These are phyloP conservation scores for Iguana delicatissima DNA, from an alignment of 2,797 vertebrate species.

Conservation along the genomic window DNA sequence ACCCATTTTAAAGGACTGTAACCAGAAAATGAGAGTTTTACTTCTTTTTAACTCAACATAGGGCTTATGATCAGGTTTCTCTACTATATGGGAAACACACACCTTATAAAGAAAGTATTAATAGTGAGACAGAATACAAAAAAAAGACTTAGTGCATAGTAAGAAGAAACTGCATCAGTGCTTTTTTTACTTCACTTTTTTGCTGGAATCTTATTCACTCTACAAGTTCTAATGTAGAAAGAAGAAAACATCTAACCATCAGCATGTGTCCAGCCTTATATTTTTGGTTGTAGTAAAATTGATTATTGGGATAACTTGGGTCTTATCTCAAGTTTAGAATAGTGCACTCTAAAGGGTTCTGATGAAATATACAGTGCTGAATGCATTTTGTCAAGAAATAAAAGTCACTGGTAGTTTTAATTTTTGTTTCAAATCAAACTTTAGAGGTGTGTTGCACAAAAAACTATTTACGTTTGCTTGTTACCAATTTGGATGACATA, in stretches of 20 bases:
- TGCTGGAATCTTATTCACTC: background rate
- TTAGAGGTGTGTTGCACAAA: too few relatives aligned
- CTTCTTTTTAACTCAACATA: background rate
- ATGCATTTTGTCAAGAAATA: background rate
- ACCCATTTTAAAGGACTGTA: background rate
- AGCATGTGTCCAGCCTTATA: background rate
- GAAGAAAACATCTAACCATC: background rate
- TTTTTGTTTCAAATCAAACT: too few relatives aligned
- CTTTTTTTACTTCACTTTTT: background rate
- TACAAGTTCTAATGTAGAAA: background rate
- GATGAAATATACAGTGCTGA: background rate
- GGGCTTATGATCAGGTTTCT: background rate
- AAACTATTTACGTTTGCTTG: too few relatives aligned
- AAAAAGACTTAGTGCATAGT: background rate
- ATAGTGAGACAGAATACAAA: background rate
- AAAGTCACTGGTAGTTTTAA: too few relatives aligned
- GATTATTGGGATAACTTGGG: background rate
- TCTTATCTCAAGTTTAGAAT: background rate
- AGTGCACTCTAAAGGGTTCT: background rate
- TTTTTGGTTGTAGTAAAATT: background rate
- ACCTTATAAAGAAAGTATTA: constrained; percentile 2
- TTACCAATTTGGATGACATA: too few relatives aligned
- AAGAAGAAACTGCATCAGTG: background rate
- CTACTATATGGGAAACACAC: background rate
- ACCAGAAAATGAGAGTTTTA: background rate